phyloP scores from a whole-genome alignment of 2,888 invertebrate genomes.

The Brachypalpus laphriformis region DNA sequence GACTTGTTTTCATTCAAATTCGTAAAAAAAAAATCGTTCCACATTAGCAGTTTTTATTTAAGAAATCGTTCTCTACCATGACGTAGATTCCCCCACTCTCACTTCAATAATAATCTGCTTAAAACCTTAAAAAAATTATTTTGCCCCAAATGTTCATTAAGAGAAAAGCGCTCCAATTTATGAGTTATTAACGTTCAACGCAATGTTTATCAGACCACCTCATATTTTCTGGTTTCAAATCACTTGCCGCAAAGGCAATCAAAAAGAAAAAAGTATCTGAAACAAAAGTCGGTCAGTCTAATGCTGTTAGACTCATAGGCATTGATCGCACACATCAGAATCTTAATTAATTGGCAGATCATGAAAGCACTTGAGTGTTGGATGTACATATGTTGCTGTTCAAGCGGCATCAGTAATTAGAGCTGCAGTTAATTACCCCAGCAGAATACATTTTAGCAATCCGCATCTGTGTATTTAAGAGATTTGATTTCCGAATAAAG shows the following conservation, averaged over 20 bases:
- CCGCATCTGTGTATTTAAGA: slow-evolving; percentile 14
- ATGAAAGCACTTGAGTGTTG: slow-evolving; percentile 40
- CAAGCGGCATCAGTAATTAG: slow-evolving; percentile 55
- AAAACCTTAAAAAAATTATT: neutral
- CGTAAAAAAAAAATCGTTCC: no score
- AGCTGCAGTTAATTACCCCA: slow-evolving; percentile 67
- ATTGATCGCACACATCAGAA: slow-evolving; percentile 41
- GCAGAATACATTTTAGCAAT: slow-evolving; percentile 19
- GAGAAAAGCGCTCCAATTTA: slow-evolving; percentile 49
- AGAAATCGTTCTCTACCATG: neutral
- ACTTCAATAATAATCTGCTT: neutral
- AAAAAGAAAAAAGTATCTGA: neutral
- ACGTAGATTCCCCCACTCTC: neutral
- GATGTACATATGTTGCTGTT: neutral
- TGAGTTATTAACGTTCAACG: slow-evolving; percentile 46
- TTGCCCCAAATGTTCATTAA: slow-evolving; percentile 41
- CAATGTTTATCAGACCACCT: slow-evolving; percentile 51
- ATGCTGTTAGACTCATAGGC: slow-evolving; percentile 61
- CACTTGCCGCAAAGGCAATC: neutral
- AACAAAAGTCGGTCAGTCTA: slow-evolving; percentile 65
- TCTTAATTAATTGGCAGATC: slow-evolving; percentile 67
- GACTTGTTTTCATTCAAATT: no score
- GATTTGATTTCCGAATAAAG: slow-evolving; percentile 36
- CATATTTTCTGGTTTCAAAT: slow-evolving; percentile 26
- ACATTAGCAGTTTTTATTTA: neutral